Evolutionary conservation across 2,113 vertebrate genomes (phyloP), one percentile per base, ranked within the genome.

Genomic region (Burhinus bistriatus): DNA sequence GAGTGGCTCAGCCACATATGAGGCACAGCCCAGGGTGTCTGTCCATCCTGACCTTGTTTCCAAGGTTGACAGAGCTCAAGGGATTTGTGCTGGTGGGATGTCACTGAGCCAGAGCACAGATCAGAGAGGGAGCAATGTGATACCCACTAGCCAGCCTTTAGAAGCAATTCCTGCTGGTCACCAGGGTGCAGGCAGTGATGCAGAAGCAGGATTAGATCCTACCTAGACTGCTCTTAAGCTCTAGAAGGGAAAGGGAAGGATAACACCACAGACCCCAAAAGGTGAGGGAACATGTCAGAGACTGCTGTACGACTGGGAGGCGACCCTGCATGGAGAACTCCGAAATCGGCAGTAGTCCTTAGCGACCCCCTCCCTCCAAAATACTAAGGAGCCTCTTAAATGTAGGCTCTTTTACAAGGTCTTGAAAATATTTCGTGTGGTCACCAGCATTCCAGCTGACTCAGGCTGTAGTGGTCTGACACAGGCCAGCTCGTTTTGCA

Each of bases 391-490:
- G 10, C 10, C 17, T 87, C 38, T 47, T 51, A 69, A 64, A 83
- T 8, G 25, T 49, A 59, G 47, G 52, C n/a, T 85, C 38, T 90
- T 93, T 79, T 44, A 88, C 58, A 92, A 78, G 71, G 47, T 30
- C 78, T 38, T 66, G 61, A 78, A 36, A 22, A 45, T 18, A 30
- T 17, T 78, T 13, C 15, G 30, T 52, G 79, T 38, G 52, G 54
- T 47, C 38, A 85, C 62, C 44, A 47, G 88, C 75, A 40, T 82
- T 87, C 66, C 91, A 80, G 76, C 76, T 89, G 86, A 75, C 76
- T 64, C 26, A 4, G 19, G 66, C 92, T 64, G 51, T 7, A 30
- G 42, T 2, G 38, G 36, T 58, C 51, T 81, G 86, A 85, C 83
- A 45, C 0, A 1, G 23, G 62, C 45, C 79, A 93, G 80, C 68